phyloP scores from a whole-genome alignment of 2,888 invertebrate genomes.

The Euzophera pinguis region DNA sequence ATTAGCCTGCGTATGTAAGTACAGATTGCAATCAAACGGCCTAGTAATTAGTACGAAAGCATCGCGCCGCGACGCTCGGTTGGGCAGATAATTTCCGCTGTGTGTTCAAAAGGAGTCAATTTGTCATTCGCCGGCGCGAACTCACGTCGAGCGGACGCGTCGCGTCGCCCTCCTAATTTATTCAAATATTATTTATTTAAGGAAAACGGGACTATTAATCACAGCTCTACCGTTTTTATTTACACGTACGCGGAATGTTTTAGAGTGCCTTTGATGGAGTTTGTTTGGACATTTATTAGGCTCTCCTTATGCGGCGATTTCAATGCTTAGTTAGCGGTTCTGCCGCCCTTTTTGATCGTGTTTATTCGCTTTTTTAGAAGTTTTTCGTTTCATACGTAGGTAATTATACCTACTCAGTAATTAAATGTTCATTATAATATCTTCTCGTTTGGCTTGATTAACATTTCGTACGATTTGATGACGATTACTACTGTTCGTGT shows the following conservation, averaged over 20 bases:
- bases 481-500: no score
- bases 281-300: slow-evolving; percentile 60
- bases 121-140: slow-evolving; percentile 75
- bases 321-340: slow-evolving; percentile 37
- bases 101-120: slow-evolving; percentile 75
- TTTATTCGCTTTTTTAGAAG: slow-evolving; percentile 19
- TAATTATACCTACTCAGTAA: slow-evolving; percentile 12
- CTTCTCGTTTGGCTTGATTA: no score
- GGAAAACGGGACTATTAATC: slow-evolving; percentile 77
- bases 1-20: slow-evolving; percentile 32
- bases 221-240: slow-evolving; percentile 76
- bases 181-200: slow-evolving; percentile 79
- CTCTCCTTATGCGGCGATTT: slow-evolving; percentile 41
- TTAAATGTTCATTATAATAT: background rate
- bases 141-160: slow-evolving; percentile 66
- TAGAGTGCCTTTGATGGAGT: slow-evolving; percentile 65
- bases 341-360: slow-evolving; percentile 9
- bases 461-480: no score
- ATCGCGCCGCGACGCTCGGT: slow-evolving; percentile 69
- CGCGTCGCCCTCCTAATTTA: slow-evolving; percentile 70
- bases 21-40: slow-evolving; percentile 73
- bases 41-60: slow-evolving; percentile 75
- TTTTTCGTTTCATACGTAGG: slow-evolving; percentile 19
- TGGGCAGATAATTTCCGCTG: slow-evolving; percentile 78
- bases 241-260: slow-evolving; percentile 61